Conservation (phyloP, 2,888 invertebrate species). For the Sarcophaga rosellei region DNA sequence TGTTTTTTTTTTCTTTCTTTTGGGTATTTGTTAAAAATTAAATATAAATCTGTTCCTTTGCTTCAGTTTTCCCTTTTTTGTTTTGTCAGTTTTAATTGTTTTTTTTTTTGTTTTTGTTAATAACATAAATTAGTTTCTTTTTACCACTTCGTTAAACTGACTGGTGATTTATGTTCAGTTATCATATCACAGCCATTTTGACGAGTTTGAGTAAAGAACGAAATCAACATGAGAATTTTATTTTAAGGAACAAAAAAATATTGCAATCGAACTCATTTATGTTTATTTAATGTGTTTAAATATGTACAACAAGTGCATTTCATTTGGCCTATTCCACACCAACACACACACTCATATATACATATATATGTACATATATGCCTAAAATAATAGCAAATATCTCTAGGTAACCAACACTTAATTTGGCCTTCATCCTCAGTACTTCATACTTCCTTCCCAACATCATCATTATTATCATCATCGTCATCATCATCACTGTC, state of each 20-base stretch:
- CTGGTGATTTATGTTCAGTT: slow-evolving; percentile 75
- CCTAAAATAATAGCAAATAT: too few relatives aligned
- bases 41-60: background rate
- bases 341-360: background rate
- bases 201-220: slow-evolving; percentile 81
- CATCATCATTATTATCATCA: background rate
- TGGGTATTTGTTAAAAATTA: background rate
- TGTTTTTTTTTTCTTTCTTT: background rate
- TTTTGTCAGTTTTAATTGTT: background rate
- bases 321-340: background rate
- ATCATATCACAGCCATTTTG: slow-evolving; percentile 82
- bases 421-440: too few relatives aligned
- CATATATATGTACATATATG: background rate
- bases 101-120: slow-evolving; percentile 11
- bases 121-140: slow-evolving; percentile 73
- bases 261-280: slow-evolving; percentile 13
- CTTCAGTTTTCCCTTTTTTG: background rate
- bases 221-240: background rate
- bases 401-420: too few relatives aligned
- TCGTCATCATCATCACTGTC: background rate
- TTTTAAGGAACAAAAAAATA: too few relatives aligned
- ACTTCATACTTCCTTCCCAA: too few relatives aligned
- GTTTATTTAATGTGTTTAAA: slow-evolving; percentile 38
- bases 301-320: slow-evolving; percentile 54
- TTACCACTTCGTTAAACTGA: slow-evolving; percentile 80